Evolutionary conservation across 2,888 invertebrate species (phyloP).

Genomic region (Chaetogeoica ovagalla): DNA sequence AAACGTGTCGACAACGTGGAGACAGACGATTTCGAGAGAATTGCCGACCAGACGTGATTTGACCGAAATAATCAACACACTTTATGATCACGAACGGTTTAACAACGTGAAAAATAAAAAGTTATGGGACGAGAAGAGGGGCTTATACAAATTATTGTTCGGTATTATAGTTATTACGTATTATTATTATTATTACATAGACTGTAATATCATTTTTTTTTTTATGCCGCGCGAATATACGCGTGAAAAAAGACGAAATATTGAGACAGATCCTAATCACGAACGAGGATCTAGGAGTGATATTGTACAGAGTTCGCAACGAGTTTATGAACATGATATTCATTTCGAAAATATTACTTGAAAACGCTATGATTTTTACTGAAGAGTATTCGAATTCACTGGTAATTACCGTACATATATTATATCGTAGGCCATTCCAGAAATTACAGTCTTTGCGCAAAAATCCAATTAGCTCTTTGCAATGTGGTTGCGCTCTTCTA

Average conservation of each 20-base stretch:
- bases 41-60: background rate
- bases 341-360: background rate
- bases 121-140: background rate
- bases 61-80: background rate
- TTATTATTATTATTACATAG: too few species aligned
- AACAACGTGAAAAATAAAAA: background rate
- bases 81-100: background rate
- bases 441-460: too few species aligned
- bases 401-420: background rate
- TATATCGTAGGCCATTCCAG: too few species aligned
- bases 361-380: background rate
- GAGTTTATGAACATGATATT: conserved; percentile 3
- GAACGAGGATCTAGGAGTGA: background rate
- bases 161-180: background rate
- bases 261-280: conserved; percentile 15
- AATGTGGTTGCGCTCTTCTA: too few species aligned
- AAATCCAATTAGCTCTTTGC: too few species aligned
- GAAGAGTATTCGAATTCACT: background rate
- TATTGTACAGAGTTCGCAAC: background rate
- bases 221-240: too few species aligned
- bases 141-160: conserved; percentile 9
- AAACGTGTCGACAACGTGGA: background rate
- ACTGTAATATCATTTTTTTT: too few species aligned
- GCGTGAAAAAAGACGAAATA: conserved; percentile 7
- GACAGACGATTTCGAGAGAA: conserved; percentile 25